These are phyloP conservation scores for Magallana nippona DNA, from an alignment of 2,888 invertebrate genomes.

Conservation along the genomic window DNA sequence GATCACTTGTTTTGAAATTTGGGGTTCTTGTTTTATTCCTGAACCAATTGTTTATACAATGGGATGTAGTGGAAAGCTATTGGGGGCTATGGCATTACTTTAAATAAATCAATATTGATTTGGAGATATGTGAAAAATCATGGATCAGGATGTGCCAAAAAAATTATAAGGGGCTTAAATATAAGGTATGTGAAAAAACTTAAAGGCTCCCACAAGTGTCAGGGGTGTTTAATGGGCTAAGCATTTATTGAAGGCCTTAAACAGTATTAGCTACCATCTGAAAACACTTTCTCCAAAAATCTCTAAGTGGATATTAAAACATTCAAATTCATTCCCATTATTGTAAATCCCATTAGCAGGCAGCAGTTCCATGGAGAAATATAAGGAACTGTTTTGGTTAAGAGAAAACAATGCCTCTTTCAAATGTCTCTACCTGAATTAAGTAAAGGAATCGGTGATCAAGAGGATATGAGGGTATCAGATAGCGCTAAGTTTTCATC, in stretches of 20 bases:
- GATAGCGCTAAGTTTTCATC: not conserved
- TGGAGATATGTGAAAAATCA: slow-evolving; percentile 21
- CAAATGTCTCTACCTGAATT: not conserved
- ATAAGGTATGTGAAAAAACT: not conserved
- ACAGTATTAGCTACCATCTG: not conserved
- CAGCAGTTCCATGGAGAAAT: not conserved
- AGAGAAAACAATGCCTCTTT: not conserved
- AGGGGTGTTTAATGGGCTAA: slow-evolving; percentile 16
- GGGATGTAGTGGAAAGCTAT: slow-evolving; percentile 13
- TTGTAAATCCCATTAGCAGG: slow-evolving; percentile 2
- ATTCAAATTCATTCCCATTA: slow-evolving; percentile 19
- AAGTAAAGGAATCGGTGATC: not conserved
- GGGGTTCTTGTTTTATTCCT: slow-evolving; percentile 15
- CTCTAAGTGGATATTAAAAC: slow-evolving; percentile 19
- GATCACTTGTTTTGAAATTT: slow-evolving; percentile 18
- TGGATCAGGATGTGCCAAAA: slow-evolving; percentile 25
- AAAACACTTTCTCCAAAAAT: not conserved
- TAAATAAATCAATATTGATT: slow-evolving; percentile 27
- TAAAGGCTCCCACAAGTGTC: slow-evolving; percentile 11
- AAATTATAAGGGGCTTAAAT: slow-evolving; percentile 5
- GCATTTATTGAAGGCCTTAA: not conserved
- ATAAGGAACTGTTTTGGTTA: not conserved
- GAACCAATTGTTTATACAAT: slow-evolving; percentile 8
- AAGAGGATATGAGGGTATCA: not conserved
- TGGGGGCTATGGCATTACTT: not conserved